Conservation (phyloP, 2,113 vertebrate species). For the Myrmecobius fasciatus region DNA sequence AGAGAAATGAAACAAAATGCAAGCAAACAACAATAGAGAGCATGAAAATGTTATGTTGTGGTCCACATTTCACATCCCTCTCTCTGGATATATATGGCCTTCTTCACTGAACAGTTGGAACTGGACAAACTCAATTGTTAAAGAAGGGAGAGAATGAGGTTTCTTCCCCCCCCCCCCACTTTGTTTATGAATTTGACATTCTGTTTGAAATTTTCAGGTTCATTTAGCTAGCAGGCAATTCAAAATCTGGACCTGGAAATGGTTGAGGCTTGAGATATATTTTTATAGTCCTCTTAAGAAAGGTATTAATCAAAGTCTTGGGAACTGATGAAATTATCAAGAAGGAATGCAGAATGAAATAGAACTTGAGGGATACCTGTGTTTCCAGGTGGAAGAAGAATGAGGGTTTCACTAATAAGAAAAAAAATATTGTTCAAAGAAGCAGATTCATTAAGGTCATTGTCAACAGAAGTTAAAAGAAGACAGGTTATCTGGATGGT, state of each 20-base stretch:
- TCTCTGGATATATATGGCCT: too few species aligned
- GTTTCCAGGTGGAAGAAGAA: not conserved
- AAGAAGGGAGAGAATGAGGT: too few species aligned
- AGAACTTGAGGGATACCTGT: not conserved
- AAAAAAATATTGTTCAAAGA: not conserved
- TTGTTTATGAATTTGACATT: not conserved
- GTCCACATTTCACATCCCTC: too few species aligned
- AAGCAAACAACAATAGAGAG: too few species aligned
- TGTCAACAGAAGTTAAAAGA: not conserved
- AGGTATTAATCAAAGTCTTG: not conserved
- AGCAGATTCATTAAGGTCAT: not conserved
- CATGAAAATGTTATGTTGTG: too few species aligned
- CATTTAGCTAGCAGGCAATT: not conserved
- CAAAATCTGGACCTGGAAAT: not conserved
- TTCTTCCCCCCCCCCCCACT: too few species aligned
- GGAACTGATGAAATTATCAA: not conserved
- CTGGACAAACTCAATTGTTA: too few species aligned
- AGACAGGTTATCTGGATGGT: not conserved
- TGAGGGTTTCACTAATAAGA: not conserved
- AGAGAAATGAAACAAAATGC: too few species aligned
- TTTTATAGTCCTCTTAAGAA: not conserved
- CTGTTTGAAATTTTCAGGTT: not conserved
- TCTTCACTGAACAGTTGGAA: too few species aligned
- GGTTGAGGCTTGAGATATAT: not conserved
- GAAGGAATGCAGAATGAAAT: not conserved